Conservation (phyloP, 2,797 vertebrate species). For the Poeciliopsis turneri region DNA sequence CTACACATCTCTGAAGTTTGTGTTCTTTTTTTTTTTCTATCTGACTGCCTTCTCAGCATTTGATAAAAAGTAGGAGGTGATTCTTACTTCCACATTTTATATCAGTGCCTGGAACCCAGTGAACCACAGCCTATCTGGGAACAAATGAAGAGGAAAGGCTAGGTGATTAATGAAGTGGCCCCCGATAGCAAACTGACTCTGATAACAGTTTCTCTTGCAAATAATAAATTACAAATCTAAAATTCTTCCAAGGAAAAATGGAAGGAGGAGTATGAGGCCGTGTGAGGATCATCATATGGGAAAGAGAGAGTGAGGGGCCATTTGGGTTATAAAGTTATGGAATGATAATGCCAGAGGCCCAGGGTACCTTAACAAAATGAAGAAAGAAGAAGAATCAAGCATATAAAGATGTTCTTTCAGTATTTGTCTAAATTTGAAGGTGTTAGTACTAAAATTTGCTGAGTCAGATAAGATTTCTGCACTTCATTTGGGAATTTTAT, state of each 20-base stretch:
- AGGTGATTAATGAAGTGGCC: constrained; percentile 85
- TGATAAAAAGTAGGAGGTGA: constrained; percentile 78
- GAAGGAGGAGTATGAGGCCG: constrained; percentile 54
- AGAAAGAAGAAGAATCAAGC: background rate
- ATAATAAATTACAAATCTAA: constrained; percentile 84
- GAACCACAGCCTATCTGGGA: constrained; percentile 81
- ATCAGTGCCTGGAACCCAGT: constrained; percentile 81
- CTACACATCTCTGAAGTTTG: constrained; percentile 50
- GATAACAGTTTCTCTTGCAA: constrained; percentile 84
- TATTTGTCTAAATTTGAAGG: background rate
- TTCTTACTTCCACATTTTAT: constrained; percentile 81
- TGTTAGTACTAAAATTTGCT: background rate
- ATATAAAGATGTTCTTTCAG: background rate
- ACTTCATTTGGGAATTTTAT: no score
- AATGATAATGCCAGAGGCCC: background rate
- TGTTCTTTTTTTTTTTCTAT: constrained; percentile 53
- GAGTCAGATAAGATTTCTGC: no score
- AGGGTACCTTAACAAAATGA: background rate
- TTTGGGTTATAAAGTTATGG: constrained; percentile 1
- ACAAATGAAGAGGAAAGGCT: constrained; percentile 80
- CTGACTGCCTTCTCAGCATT: constrained; percentile 57
- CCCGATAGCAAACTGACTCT: constrained; percentile 81
- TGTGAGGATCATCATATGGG: constrained; percentile 41
- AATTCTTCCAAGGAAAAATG: constrained; percentile 67
- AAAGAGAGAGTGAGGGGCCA: constrained; percentile 19